Evolutionary conservation across 1,140 invertebrate genomes (phyloP).

Genomic region (Phthorimaea operculella): DNA sequence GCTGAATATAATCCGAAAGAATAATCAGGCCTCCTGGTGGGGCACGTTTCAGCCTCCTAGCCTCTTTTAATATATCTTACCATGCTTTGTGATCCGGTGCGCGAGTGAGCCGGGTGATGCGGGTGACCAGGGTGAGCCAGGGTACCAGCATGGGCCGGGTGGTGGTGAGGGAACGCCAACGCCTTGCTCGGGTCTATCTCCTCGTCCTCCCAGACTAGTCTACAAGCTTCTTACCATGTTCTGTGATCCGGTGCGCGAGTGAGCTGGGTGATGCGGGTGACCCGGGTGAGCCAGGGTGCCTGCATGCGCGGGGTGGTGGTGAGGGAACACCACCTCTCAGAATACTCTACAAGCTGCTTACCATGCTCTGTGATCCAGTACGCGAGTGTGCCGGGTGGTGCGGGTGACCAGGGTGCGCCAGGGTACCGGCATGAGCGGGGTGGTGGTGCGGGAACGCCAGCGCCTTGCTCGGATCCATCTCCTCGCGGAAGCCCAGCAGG

Average conservation of each 20-base stretch:
- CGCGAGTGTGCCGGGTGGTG: slow-evolving; percentile 83
- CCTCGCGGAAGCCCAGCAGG: slow-evolving; percentile 91
- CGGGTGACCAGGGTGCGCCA: slow-evolving; percentile 78
- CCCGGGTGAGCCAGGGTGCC: slow-evolving; percentile 82
- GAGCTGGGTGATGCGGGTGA: slow-evolving; percentile 77
- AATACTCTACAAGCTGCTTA: slow-evolving; percentile 54
- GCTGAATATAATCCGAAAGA: too few relatives aligned
- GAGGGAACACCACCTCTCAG: slow-evolving; percentile 90
- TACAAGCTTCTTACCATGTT: background rate
- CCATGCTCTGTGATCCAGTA: slow-evolving; percentile 88
- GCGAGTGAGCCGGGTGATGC: slow-evolving; percentile 79
- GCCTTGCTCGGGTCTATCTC: slow-evolving; percentile 93
- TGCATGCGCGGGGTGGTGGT: slow-evolving; percentile 76
- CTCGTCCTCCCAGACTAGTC: slow-evolving; percentile 81
- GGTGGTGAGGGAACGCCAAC: slow-evolving; percentile 90
- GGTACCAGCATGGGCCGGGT: slow-evolving; percentile 72
- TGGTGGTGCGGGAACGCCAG: slow-evolving; percentile 89
- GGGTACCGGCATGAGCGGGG: slow-evolving; percentile 76
- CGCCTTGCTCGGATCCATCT: slow-evolving; percentile 92
- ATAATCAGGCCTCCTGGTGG: too few relatives aligned
- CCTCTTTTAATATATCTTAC: background rate
- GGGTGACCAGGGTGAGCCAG: slow-evolving; percentile 80
- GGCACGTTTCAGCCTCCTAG: slow-evolving; percentile 81
- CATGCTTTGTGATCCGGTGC: slow-evolving; percentile 45
- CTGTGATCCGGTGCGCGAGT: slow-evolving; percentile 71